Base-by-base conservation (phyloP, 2,888 invertebrate species). In the Standfussiana lucernea region DNA sequence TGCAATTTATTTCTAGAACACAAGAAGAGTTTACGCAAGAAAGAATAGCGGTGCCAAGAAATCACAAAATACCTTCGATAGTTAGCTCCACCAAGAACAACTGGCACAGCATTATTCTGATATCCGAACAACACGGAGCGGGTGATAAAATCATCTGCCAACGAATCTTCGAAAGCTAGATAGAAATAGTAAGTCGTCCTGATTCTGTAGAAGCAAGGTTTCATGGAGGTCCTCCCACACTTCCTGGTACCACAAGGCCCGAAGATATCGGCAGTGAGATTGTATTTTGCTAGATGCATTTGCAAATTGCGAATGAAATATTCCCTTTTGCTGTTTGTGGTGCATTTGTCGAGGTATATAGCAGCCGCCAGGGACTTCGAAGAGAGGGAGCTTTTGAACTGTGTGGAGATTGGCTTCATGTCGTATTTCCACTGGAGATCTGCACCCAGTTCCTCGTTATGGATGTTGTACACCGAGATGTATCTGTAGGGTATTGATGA, bases 111-210 rank as follows among this genome's bases (percentile, higher is more conserved):
- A 90, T 97, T 96, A 92, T 97, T 97, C 75, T 97, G 95, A 84
- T 96, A 94, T 0, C 95, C 95, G 85, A 95, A 94, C 90, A 97
- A 97, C 83, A 98, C 97, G 87, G 97, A 82, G 28, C 89, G 85
- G 0, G 94, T 95, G 0, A 95, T 82, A 82, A 89, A 95, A 85
- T 95, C 95, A 96, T 90, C 91, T 85, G 98, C 97, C 79, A 98
- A 94, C 21, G 98, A 98, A 92, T 98, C 98, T 92, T 98, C 98
- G 89, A 98, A 97, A 1, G 97, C 97, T 64, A 98, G 92, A 88
- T 98, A 98, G 91, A 98, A 98, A 90, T 97, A 98, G 91, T 98
- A 98, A 73, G 97, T 95, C 66, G 95, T 94, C 86, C 95, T 97
- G 37, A 97, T 71, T 75, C 92, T 94, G 88, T 92, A 94, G 75